A percentile compares a stretch with the other conserved stretches of the same genome.
phyloP scores from a whole-genome alignment of 35 echinoderm and acorn worm genomes.

The Apostichopus parvimensis region DNA sequence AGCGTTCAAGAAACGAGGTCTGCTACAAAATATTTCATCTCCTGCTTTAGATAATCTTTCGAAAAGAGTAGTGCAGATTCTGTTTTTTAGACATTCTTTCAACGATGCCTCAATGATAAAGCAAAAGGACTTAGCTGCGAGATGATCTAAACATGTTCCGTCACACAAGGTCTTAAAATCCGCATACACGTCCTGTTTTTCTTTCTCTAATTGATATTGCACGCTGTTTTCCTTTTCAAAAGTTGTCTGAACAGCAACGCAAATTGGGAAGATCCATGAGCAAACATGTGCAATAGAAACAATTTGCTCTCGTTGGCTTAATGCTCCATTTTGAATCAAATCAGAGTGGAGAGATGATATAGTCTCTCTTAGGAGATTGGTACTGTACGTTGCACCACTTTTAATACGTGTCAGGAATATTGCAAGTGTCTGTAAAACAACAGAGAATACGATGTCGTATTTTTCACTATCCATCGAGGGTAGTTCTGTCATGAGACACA shows the following conservation, averaged over 20 bases:
- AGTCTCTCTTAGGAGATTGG: neutral
- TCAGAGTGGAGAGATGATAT: neutral
- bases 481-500: neutral
- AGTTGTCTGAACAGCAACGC: neutral
- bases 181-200: neutral
- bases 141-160: neutral
- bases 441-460: neutral
- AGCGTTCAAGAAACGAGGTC: too few species aligned
- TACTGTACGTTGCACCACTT: neutral
- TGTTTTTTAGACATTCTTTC: neutral
- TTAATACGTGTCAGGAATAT: neutral
- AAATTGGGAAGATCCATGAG: neutral
- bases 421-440: neutral
- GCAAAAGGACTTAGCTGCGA: neutral
- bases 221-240: conserved; percentile 13
- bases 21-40: neutral
- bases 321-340: neutral
- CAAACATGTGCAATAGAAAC: neutral
- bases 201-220: neutral
- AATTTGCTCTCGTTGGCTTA: neutral
- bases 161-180: neutral
- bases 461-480: neutral
- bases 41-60: neutral
- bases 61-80: neutral
- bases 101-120: neutral